These are phyloP conservation scores for Coendou prehensilis DNA, from an alignment of 2,797 vertebrate species.

Conservation along the genomic window DNA sequence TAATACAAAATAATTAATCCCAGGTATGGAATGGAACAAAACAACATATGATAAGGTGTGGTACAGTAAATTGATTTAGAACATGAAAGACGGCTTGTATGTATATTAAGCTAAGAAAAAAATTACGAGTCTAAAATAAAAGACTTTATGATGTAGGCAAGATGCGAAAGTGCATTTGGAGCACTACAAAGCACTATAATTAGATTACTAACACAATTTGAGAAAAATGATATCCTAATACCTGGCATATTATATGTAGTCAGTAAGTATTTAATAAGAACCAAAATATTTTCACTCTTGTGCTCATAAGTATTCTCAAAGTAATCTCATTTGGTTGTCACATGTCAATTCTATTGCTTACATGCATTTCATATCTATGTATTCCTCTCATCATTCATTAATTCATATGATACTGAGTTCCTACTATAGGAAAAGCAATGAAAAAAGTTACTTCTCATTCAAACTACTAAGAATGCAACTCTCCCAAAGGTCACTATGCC, in stretches of 20 bases:
- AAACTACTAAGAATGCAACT: not conserved
- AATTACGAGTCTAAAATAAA: constrained; percentile 13
- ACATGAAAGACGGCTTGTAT: not conserved
- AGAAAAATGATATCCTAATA: constrained; percentile 1
- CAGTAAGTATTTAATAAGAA: constrained; percentile 24
- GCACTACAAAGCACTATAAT: not conserved
- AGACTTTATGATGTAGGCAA: constrained; percentile 15
- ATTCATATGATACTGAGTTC: constrained; percentile 2
- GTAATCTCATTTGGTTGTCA: not conserved
- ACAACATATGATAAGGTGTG: not conserved
- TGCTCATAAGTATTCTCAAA: constrained; percentile 25
- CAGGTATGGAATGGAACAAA: constrained; percentile 26
- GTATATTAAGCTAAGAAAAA: not conserved
- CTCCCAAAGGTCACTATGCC: not conserved
- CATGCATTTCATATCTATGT: not conserved
- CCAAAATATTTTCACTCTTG: constrained; percentile 27
- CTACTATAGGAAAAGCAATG: not conserved
- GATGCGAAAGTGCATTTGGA: not conserved
- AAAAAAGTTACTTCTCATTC: constrained; percentile 59
- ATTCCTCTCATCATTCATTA: constrained; percentile 35
- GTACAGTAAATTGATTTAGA: constrained; percentile 16
- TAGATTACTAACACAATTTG: not conserved
- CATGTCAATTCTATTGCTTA: not conserved
- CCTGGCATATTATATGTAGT: not conserved
- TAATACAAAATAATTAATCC: constrained; percentile 47